A percentile compares a stretch with the other conserved stretches of the same genome.
Conservation (phyloP, 2,888 invertebrate species). For the Hemaris fuciformis region DNA sequence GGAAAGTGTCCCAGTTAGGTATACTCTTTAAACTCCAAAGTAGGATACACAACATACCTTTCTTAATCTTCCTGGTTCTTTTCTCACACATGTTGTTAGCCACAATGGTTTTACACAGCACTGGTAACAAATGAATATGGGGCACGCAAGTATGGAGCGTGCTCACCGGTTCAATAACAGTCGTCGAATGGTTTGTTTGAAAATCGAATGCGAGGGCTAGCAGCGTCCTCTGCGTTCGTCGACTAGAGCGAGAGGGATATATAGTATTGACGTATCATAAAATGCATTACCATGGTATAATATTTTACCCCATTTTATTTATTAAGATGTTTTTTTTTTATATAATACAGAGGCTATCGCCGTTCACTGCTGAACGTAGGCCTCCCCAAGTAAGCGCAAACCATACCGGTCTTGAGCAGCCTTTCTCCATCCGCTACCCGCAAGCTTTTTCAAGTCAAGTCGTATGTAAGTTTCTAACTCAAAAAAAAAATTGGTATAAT, state of each 20-base stretch:
- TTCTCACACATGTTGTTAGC: constrained; percentile 61
- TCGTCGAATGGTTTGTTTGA: constrained; percentile 46
- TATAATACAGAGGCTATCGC: background rate
- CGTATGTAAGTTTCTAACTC: no score
- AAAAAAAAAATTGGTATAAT: no score
- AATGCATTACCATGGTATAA: constrained; percentile 24
- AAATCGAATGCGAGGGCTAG: constrained; percentile 43
- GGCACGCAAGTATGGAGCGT: constrained; percentile 28
- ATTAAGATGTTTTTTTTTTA: background rate
- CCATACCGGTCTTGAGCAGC: no score
- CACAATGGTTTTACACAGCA: constrained; percentile 35
- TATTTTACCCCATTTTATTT: constrained; percentile 4
- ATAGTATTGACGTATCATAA: constrained; percentile 28
- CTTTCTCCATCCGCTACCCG: no score
- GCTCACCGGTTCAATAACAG: constrained; percentile 30
- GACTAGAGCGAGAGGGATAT: constrained; percentile 27
- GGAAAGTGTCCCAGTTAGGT: background rate
- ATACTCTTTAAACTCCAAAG: background rate
- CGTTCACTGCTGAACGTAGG: background rate
- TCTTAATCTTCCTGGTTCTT: constrained; percentile 58
- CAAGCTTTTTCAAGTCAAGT: no score
- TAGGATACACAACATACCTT: constrained; percentile 41
- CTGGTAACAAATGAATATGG: constrained; percentile 28
- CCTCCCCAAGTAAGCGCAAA: no score
- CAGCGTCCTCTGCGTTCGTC: constrained; percentile 25